Percentiles rank a stretch among this genome's conserved stretches.
Evolutionary conservation across 2,113 vertebrate genomes (phyloP).

Genomic region (Helogale parvula): DNA sequence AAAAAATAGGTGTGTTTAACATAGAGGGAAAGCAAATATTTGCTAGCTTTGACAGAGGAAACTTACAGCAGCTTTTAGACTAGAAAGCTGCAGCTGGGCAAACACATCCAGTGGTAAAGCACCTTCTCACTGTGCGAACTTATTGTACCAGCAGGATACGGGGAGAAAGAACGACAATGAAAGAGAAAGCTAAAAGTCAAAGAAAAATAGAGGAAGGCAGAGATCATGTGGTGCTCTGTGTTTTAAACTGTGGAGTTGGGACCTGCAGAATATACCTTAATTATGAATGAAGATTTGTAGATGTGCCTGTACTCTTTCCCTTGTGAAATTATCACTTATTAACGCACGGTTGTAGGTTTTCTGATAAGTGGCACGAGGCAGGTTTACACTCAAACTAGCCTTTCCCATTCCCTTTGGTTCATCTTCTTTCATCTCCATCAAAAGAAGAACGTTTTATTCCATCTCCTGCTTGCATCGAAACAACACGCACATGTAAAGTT

Average conservation of each 20-base stretch:
- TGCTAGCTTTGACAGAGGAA: constrained; percentile 60
- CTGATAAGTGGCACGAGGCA: neutral
- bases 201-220: constrained; percentile 48
- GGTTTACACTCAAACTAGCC: neutral
- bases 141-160: constrained; percentile 76
- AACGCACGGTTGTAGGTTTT: neutral
- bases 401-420: neutral
- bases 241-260: neutral
- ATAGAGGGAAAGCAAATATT: constrained; percentile 73
- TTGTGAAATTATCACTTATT: neutral
- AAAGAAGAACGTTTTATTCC: neutral
- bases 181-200: constrained; percentile 52
- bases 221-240: fast-evolving
- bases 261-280: neutral
- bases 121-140: constrained; percentile 72
- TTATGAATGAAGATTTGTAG: constrained; percentile 8
- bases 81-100: constrained; percentile 74
- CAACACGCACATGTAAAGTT: neutral
- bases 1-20: neutral
- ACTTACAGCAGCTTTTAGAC: constrained; percentile 57
- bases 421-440: neutral
- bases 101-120: constrained; percentile 50
- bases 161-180: constrained; percentile 59
- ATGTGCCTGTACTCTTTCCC: neutral
- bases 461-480: neutral